Evolutionary conservation across 1,140 invertebrate genomes (phyloP).

Genomic region (Thereuonema tuberculata): DNA sequence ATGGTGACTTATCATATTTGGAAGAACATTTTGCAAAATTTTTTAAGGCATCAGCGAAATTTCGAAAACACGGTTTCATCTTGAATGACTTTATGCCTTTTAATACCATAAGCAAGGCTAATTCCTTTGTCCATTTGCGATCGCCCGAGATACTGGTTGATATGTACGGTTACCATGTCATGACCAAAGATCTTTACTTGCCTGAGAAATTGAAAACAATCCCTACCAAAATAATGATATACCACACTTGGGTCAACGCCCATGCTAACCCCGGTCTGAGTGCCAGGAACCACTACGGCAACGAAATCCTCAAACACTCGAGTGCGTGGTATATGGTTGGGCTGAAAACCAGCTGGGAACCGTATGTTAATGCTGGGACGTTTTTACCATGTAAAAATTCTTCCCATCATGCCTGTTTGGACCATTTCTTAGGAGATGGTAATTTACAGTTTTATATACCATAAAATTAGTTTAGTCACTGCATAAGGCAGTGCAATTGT

Average conservation of each 20-base stretch:
- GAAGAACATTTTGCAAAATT: conserved; percentile 13
- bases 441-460: conserved; percentile 3
- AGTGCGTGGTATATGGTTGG: not conserved
- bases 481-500: too few relatives aligned
- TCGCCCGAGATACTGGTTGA: conserved; percentile 6
- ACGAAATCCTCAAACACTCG: conserved; percentile 22
- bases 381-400: conserved; percentile 11
- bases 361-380: conserved; percentile 6
- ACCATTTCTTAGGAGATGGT: not conserved
- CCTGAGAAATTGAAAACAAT: not conserved
- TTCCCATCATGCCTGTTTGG: conserved; percentile 5
- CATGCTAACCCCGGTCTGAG: conserved; percentile 25
- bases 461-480: not conserved
- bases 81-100: conserved; percentile 10
- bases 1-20: conserved; percentile 22
- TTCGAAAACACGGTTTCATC: conserved; percentile 17
- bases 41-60: conserved; percentile 9
- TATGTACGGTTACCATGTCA: not conserved
- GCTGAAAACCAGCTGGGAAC: not conserved
- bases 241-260: conserved; percentile 22
- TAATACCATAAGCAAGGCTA: not conserved
- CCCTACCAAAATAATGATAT: conserved; percentile 22
- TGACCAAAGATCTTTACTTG: conserved; percentile 9
- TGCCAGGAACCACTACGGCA: conserved; percentile 25
- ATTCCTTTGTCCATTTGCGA: not conserved